Evolutionary conservation across 2,888 invertebrate genomes (phyloP).

Genomic region (Atrina japonica): DNA sequence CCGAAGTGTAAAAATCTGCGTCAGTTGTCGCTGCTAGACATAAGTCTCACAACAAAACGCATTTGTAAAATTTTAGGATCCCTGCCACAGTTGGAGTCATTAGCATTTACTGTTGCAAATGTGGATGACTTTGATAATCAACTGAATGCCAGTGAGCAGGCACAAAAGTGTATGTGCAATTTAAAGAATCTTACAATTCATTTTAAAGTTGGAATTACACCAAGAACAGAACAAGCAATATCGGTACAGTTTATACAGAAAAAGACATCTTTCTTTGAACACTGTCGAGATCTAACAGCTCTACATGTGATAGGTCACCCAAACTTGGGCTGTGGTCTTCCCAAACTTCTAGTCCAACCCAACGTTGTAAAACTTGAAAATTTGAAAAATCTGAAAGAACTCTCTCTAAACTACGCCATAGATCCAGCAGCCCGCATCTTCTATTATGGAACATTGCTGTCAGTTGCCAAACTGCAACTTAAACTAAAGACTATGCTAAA

Average conservation of each 20-base stretch:
- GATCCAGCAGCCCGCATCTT: constrained; percentile 77
- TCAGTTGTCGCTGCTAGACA: constrained; percentile 72
- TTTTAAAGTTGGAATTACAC: constrained; percentile 66
- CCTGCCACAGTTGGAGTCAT: constrained; percentile 62
- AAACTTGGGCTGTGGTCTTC: constrained; percentile 69
- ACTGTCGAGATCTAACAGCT: constrained; percentile 71
- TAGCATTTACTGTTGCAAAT: constrained; percentile 72
- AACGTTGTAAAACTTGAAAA: constrained; percentile 70
- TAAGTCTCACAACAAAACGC: constrained; percentile 67
- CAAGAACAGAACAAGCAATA: constrained; percentile 57
- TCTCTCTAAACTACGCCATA: constrained; percentile 75
- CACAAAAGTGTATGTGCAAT: constrained; percentile 64
- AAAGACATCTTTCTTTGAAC: constrained; percentile 73
- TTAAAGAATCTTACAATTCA: constrained; percentile 70
- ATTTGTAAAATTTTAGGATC: constrained; percentile 68
- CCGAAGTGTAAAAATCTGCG: constrained; percentile 68
- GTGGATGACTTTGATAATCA: constrained; percentile 74
- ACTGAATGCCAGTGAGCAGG: constrained; percentile 60
- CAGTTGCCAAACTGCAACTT: constrained; percentile 58
- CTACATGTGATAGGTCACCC: constrained; percentile 75
- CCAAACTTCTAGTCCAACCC: constrained; percentile 74
- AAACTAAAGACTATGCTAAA: constrained; percentile 67
- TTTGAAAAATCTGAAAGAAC: constrained; percentile 65
- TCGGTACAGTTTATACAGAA: constrained; percentile 71
- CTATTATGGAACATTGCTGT: constrained; percentile 75